phyloP scores from a whole-genome alignment of 2,113 vertebrate species.

The Neolamprologus hecqui region DNA sequence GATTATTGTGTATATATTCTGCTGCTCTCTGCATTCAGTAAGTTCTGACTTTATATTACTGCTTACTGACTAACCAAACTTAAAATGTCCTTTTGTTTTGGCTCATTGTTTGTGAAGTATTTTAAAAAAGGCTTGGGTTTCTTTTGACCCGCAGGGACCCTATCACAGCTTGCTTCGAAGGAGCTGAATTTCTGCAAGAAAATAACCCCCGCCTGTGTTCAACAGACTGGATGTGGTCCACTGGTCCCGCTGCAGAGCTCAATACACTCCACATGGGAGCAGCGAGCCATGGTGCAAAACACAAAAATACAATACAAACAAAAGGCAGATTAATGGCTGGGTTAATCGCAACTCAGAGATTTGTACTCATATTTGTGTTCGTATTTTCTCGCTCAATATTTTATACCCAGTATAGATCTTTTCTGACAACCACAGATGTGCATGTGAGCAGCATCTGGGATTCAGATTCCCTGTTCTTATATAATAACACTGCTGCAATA shows the following conservation, averaged over 20 bases:
- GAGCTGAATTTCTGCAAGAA: constrained; percentile 19
- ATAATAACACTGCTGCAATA: not conserved
- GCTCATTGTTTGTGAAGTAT: not conserved
- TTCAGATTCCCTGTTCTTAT: not conserved
- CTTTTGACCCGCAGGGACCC: constrained; percentile 17
- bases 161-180: constrained; percentile 8
- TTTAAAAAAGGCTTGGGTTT: not conserved
- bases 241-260: constrained; percentile 22
- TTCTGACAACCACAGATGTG: not conserved
- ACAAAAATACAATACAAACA: constrained; percentile 45
- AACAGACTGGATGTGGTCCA: constrained; percentile 30
- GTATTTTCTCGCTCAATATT: constrained; percentile 37
- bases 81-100: not conserved
- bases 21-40: not conserved
- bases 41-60: not conserved
- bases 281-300: not conserved
- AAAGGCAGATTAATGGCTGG: constrained; percentile 49
- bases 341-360: constrained; percentile 41
- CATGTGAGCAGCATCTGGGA: not conserved
- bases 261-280: not conserved
- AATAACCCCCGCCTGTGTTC: not conserved
- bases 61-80: constrained; percentile 1
- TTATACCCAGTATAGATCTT: constrained; percentile 1
- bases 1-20: constrained; percentile 14
- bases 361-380: constrained; percentile 24